A percentile compares a stretch with the other conserved stretches of the same genome.
Evolutionary conservation across 2,888 invertebrate species (phyloP).

Genomic region (Malachius bipustulatus): DNA sequence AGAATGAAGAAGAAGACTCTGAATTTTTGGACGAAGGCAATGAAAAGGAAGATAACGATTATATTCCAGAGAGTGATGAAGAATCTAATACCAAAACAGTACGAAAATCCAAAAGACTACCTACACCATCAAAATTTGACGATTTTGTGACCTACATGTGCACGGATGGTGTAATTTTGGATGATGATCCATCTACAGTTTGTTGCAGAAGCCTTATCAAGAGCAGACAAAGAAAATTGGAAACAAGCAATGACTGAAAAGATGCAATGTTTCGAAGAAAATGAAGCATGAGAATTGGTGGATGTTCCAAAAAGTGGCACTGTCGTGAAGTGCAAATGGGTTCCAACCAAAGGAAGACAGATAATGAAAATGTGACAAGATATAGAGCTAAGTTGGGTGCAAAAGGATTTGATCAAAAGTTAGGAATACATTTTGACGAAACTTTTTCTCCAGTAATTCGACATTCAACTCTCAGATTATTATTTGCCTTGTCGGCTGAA

Average conservation of each 20-base stretch:
- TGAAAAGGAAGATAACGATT: too few species aligned
- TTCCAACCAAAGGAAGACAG: constrained; percentile 15
- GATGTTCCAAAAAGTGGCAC: constrained; percentile 9
- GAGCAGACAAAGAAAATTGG: constrained; percentile 15
- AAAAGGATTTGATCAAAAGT: constrained; percentile 13
- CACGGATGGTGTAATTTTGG: constrained; percentile 11
- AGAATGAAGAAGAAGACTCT: too few species aligned
- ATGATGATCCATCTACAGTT: constrained; percentile 15
- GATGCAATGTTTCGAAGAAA: constrained; percentile 16
- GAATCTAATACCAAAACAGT: constrained; percentile 8
- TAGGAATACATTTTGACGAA: constrained; percentile 12
- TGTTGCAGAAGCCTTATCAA: constrained; percentile 14
- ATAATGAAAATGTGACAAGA: constrained; percentile 6
- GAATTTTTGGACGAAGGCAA: too few species aligned
- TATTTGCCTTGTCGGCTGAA: constrained; percentile 17
- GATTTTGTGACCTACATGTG: constrained; percentile 15
- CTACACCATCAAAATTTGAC: constrained; percentile 13
- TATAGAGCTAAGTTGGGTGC: constrained; percentile 13
- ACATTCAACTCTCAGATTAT: constrained; percentile 18
- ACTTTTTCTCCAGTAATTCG: constrained; percentile 17
- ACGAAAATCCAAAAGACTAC: constrained; percentile 16
- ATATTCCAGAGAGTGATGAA: constrained; percentile 6
- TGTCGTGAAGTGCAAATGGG: constrained; percentile 12
- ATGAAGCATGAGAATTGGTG: constrained; percentile 17
- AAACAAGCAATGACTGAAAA: constrained; percentile 16